Percentiles rank a stretch among this genome's conserved stretches.
Conservation (phyloP, 2,113 vertebrate species). For the Cromileptes altivelis region DNA sequence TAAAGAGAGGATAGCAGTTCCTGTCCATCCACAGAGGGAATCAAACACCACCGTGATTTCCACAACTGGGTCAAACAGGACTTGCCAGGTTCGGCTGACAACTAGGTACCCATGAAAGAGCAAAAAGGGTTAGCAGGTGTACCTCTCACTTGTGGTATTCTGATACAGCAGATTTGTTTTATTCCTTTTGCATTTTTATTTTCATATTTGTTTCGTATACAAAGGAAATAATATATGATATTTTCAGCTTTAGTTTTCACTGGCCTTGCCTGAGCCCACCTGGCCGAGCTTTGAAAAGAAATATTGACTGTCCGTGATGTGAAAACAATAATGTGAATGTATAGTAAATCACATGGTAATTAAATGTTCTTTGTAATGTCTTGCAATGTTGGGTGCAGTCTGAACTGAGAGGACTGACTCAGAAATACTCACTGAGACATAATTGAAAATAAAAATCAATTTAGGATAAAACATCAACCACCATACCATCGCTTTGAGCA, state of each 20-base stretch:
- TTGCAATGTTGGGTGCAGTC: not conserved
- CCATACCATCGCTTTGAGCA: not conserved
- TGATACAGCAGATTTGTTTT: slow-evolving; percentile 5
- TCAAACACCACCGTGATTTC: slow-evolving; percentile 23
- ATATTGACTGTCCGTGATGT: not conserved
- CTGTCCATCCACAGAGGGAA: not conserved
- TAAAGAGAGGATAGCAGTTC: slow-evolving; percentile 6
- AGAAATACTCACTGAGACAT: not conserved
- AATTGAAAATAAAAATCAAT: not conserved
- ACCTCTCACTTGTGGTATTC: not conserved
- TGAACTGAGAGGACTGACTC: not conserved
- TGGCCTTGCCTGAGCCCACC: not conserved
- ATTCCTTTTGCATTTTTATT: slow-evolving; percentile 1
- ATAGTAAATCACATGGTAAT: slow-evolving; percentile 26
- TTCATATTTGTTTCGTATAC: not conserved
- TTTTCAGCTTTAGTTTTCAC: slow-evolving; percentile 13
- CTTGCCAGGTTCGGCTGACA: not conserved
- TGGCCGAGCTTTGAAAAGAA: not conserved
- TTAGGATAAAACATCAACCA: not conserved
- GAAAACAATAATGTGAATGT: slow-evolving; percentile 43
- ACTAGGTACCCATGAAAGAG: not conserved
- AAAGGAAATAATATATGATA: not conserved
- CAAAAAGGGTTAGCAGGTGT: not conserved
- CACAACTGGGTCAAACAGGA: slow-evolving; percentile 10
- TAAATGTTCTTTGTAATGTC: slow-evolving; percentile 24